phyloP scores from a whole-genome alignment of 64 coral and sea anemone genomes.

The Catalaphyllia jardinei region DNA sequence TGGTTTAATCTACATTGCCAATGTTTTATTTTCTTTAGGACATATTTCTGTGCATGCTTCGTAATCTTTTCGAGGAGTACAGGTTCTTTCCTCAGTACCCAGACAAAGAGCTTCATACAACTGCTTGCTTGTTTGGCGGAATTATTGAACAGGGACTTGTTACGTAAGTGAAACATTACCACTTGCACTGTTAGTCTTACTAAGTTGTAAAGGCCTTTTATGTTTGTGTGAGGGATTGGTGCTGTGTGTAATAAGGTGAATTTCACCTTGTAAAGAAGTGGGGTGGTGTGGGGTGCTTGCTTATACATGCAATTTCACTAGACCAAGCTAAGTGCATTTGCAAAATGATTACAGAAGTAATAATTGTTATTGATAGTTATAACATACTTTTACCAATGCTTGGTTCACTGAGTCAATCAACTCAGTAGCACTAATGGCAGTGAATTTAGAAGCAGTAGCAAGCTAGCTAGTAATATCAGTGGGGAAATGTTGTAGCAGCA shows the following conservation, averaged over 20 bases:
- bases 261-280: background rate
- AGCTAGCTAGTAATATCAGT: too few relatives aligned
- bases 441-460: too few relatives aligned
- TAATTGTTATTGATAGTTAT: too few relatives aligned
- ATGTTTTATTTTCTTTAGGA: conserved; percentile 51
- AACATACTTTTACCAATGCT: too few relatives aligned
- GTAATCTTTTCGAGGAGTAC: conserved; percentile 99
- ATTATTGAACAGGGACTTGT: conserved; percentile 99
- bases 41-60: conserved; percentile 97
- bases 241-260: background rate
- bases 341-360: too few relatives aligned
- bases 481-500: too few relatives aligned
- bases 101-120: conserved; percentile 96
- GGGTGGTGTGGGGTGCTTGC: too few relatives aligned
- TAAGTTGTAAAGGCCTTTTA: background rate
- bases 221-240: background rate
- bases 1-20: too few relatives aligned
- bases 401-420: too few relatives aligned
- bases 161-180: conserved; percentile 58
- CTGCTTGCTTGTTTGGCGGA: conserved; percentile 97
- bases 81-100: conserved; percentile 96
- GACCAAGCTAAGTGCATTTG: too few relatives aligned
- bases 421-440: too few relatives aligned
- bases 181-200: background rate
- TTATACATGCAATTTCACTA: too few relatives aligned